Percentiles rank a stretch among this genome's conserved stretches.
Conservation (phyloP, 2,888 invertebrate genomes). For the Lepidocyrtinus sp. region DNA sequence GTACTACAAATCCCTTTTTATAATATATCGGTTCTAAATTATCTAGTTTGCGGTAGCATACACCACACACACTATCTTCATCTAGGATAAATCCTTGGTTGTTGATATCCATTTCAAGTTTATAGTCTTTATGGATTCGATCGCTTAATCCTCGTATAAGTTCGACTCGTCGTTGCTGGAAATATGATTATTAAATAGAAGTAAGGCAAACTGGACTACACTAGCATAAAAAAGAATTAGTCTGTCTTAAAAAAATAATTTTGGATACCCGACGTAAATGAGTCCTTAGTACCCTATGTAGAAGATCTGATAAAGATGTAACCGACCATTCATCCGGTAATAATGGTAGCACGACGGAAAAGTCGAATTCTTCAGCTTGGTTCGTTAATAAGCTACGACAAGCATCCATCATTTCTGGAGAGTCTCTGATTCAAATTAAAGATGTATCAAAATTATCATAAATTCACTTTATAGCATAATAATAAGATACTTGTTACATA, state of each 20-base stretch:
- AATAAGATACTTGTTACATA: conserved; percentile 22
- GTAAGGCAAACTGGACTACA: no score
- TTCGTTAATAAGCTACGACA: conserved; percentile 73
- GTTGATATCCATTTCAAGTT: conserved; percentile 51
- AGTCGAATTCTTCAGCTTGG: conserved; percentile 74
- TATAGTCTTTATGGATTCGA: conserved; percentile 58
- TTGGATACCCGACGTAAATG: conserved; percentile 72
- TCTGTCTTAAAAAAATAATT: no score
- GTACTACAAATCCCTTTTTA: conserved; percentile 65
- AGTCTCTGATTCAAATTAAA: neutral
- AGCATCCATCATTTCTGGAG: conserved; percentile 71
- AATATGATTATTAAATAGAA: neutral
- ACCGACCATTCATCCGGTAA: conserved; percentile 74
- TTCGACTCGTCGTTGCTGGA: conserved; percentile 59
- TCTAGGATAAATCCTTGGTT: conserved; percentile 66
- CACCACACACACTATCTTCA: conserved; percentile 66
- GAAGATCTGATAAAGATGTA: conserved; percentile 73
- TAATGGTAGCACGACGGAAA: conserved; percentile 71
- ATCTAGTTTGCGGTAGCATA: conserved; percentile 63
- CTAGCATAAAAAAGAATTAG: no score
- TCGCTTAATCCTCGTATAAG: conserved; percentile 57
- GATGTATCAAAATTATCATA: neutral
- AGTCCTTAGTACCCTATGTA: conserved; percentile 72
- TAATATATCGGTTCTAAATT: conserved; percentile 63
- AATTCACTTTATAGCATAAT: conserved; percentile 1